Evolutionary conservation across 2,113 vertebrate genomes (phyloP), one percentile per base, ranked within the genome.

Genomic region (Sapayoa aenigma): DNA sequence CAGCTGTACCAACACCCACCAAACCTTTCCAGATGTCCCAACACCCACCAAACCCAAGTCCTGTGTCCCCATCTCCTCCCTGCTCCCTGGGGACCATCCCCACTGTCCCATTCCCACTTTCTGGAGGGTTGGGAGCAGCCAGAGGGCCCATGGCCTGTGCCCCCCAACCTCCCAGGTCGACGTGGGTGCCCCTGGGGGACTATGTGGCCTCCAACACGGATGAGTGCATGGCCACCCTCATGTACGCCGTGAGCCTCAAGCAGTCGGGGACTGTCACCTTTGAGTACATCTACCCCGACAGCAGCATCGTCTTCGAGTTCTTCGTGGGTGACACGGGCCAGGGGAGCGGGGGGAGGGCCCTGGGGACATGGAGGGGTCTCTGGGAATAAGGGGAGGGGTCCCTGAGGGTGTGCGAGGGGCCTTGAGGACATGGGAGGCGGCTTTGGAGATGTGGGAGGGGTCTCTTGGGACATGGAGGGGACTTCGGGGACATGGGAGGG

Each of bases 251-350:
- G 94, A 99, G 92, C 97, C 98, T 99, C 90, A 99, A 99, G 97
- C 98, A 99, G 91, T 97, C 98, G 2, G 99, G 99, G 95, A 98
- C 97, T 0, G 97, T 99, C 79, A 97, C 97, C 84, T 99, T 99
- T 62, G 98, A 99, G 69, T 99, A 99, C 97, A 98, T 99, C 96
- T 99, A 99, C 93, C 98, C 99, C 3, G 99, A 99, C 95, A 98
- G 93, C 96, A 98, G 95, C 97, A 98, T 99, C 95, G 98, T 99
- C 97, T 99, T 99, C 78, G 99, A 99, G 96, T 99, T 99, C 95
- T 99, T 98, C 25, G 99, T 99, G 96, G 98, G 99, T 98, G 85
- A 53, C 0, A 0, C 22, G 5, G 28, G 46, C 14, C 4, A 25
- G n/a, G 39, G 41, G 28, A 12, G 3, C 31, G 14, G 65, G 63